A percentile compares a stretch with the other conserved stretches of the same genome.
phyloP scores from a whole-genome alignment of 1,140 invertebrate genomes.

The Harlomillsia oculata region DNA sequence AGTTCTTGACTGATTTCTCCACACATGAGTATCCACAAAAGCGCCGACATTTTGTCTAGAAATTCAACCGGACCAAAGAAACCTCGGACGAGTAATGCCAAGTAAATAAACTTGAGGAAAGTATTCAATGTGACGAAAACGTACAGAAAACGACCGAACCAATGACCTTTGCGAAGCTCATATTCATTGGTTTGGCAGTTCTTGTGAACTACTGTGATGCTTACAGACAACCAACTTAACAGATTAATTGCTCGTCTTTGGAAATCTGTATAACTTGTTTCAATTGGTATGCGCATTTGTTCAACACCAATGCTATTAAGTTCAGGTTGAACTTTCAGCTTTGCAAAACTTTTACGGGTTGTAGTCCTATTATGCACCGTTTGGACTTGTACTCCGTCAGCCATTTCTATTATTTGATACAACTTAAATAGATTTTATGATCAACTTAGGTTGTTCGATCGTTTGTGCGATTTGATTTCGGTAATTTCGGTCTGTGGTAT shows the following conservation, averaged over 20 bases:
- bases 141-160: background rate
- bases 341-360: too few relatives aligned
- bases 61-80: conserved; percentile 12
- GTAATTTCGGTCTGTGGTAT: too few relatives aligned
- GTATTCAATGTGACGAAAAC: conserved; percentile 6
- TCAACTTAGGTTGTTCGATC: too few relatives aligned
- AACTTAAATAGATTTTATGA: too few relatives aligned
- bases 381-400: too few relatives aligned
- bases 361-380: too few relatives aligned
- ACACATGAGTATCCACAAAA: conserved; percentile 10
- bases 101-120: background rate
- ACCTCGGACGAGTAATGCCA: background rate
- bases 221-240: conserved; percentile 4
- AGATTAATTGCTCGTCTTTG: conserved; percentile 5
- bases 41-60: conserved; percentile 9
- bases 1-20: conserved; percentile 10
- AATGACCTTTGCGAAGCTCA: background rate
- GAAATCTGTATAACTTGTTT: conserved; percentile 11
- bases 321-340: too few relatives aligned
- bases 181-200: background rate
- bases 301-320: too few relatives aligned
- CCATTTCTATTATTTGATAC: too few relatives aligned
- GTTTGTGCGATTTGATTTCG: too few relatives aligned
- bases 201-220: background rate
- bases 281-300: too few relatives aligned